Base-by-base conservation (phyloP, 1,140 invertebrate species). In the Bombus turneri region DNA sequence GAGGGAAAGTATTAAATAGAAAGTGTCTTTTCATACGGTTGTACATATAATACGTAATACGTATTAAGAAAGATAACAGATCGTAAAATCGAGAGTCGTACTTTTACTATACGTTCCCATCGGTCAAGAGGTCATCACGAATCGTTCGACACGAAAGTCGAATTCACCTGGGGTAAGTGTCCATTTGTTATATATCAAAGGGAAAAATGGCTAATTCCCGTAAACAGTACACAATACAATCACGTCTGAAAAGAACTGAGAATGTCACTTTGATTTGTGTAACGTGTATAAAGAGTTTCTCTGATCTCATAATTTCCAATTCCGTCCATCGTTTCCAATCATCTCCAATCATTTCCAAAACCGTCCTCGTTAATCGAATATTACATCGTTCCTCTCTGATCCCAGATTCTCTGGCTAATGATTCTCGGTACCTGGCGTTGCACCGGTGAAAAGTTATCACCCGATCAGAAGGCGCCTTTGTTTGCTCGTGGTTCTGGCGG, bases 401-500 rank as follows among this genome's bases (percentile, higher is more conserved):
- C 39, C 1, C 57, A 90, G 88, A 80, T 83, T 31, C 78, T 82
- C 74, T 92, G 76, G 77, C 62, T 88, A 72, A 31, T 92, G 64
- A 2, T 88, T 72, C 64, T 77, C 77, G 73, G 74, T 31, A 41
- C 62, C 13, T 43, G 79, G 43, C 10, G 34, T n/a, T 90, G 86
- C 66, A 57, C n/a, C 12, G 89, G 90, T 18, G 94, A 94, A 6
- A 94, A 93, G 62, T 85, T 95, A 25, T 91, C 91, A 1, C 83
- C 92, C 12, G 88, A 93, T 78, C 94, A 94, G 81, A 93, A 92
- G 74, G 93, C 94, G n/a, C 94, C 95, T 9, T 72, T 80, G 4
- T 93, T 91, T 31, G 94, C 94, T 1, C 88, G 87, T 2, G 91
- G 92, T 28, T 92, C 93, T 1, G 95, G 94, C 41, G 94, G 94